phyloP scores from a whole-genome alignment of 1,140 invertebrate genomes.

The Lasaia peninsularis region DNA sequence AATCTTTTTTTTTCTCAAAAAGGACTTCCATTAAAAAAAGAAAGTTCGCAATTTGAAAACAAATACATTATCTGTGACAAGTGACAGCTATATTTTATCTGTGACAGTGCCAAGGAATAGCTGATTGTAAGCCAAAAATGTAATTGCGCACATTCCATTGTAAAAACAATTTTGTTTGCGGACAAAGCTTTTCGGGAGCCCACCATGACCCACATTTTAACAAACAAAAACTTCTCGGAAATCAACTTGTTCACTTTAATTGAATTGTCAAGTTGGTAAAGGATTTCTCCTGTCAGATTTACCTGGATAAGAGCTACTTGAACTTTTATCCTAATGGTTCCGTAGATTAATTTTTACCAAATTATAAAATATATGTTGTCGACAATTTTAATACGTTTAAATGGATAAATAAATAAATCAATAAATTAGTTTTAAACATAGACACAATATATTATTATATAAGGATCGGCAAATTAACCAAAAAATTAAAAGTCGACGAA shows the following conservation, averaged over 20 bases:
- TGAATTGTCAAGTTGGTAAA: constrained; percentile 3
- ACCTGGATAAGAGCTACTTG: not conserved
- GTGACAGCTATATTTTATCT: constrained; percentile 9
- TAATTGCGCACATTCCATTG: constrained; percentile 9
- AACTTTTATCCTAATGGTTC: not conserved
- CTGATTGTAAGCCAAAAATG: constrained; percentile 1
- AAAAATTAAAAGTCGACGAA: too few relatives aligned
- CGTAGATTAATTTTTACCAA: too few relatives aligned
- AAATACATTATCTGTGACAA: constrained; percentile 11
- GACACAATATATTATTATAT: too few relatives aligned
- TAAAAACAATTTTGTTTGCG: constrained; percentile 9
- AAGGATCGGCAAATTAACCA: too few relatives aligned
- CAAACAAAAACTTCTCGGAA: constrained; percentile 9
- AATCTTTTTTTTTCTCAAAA: too few relatives aligned
- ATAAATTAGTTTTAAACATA: too few relatives aligned
- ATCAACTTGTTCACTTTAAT: not conserved
- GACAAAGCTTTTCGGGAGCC: constrained; percentile 11
- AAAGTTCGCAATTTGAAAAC: constrained; percentile 1
- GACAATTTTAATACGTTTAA: too few relatives aligned
- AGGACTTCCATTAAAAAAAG: not conserved
- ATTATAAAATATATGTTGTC: too few relatives aligned
- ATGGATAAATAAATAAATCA: too few relatives aligned
- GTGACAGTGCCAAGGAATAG: constrained; percentile 11
- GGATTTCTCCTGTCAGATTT: constrained; percentile 1
- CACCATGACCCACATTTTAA: not conserved